Conservation (phyloP, 2,797 vertebrate genomes). For the Carduelis carduelis region DNA sequence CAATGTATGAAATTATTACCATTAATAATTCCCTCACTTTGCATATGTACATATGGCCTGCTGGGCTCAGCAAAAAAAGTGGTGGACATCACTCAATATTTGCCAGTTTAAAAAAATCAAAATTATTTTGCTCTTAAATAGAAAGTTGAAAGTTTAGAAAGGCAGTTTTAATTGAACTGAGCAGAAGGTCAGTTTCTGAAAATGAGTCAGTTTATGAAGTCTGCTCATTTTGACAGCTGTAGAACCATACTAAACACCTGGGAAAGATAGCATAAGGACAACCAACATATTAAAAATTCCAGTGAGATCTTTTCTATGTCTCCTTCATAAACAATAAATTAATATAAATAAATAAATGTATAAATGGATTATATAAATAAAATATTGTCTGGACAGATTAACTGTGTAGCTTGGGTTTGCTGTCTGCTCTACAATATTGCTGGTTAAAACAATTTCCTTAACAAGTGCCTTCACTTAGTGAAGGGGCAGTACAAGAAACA, state of each 20-base stretch:
- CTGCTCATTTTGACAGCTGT: background rate
- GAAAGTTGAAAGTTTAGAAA: background rate
- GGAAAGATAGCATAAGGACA: background rate
- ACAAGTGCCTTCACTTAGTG: background rate
- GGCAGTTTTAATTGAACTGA: background rate
- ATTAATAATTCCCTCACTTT: background rate
- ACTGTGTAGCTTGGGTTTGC: background rate
- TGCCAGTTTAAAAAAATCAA: background rate
- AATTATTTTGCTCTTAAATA: background rate
- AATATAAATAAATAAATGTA: background rate
- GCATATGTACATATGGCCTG: background rate
- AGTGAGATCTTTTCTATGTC: background rate
- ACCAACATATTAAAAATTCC: background rate
- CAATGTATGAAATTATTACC: background rate
- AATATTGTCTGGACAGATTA: background rate
- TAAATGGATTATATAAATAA: background rate
- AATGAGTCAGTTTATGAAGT: background rate
- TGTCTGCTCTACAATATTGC: background rate
- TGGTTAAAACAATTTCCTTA: background rate
- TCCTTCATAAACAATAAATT: background rate
- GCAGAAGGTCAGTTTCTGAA: background rate
- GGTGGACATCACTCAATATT: background rate
- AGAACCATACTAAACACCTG: background rate
- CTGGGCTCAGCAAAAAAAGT: background rate
- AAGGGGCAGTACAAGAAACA: background rate